Evolutionary conservation across 92 coral and sea anemone species (phyloP).

Genomic region (Zoanthus sociatus): DNA sequence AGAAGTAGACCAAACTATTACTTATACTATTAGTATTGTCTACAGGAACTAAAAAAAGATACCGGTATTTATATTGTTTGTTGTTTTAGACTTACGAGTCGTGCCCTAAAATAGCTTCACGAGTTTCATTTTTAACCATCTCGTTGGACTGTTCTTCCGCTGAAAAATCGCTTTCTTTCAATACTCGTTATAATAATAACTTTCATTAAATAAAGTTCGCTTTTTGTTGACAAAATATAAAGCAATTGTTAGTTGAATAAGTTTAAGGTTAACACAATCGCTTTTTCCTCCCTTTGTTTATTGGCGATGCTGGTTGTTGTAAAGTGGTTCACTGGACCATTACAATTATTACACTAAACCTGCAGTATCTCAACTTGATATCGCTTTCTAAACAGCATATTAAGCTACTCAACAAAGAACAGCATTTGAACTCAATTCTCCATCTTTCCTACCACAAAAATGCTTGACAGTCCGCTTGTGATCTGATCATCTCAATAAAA

Average conservation of each 20-base stretch:
- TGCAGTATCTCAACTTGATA: not conserved
- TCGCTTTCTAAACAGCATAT: not conserved
- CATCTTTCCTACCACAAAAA: not conserved
- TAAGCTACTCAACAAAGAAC: not conserved
- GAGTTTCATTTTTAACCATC: too few species aligned
- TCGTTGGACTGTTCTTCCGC: too few species aligned
- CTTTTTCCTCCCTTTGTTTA: conserved; percentile 6
- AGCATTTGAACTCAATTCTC: not conserved
- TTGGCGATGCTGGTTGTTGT: conserved; percentile 26
- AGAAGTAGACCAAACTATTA: too few species aligned
- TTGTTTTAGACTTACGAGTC: too few species aligned
- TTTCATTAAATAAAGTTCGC: too few species aligned
- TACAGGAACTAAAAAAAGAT: too few species aligned
- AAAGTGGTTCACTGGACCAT: conserved; percentile 13
- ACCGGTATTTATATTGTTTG: too few species aligned
- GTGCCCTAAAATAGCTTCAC: too few species aligned
- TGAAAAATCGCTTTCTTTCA: too few species aligned
- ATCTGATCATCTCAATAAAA: conserved; percentile 5
- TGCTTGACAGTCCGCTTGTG: not conserved
- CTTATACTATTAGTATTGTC: too few species aligned
- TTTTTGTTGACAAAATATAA: too few species aligned
- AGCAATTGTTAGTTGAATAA: not conserved
- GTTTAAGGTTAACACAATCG: conserved; percentile 1
- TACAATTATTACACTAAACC: conserved; percentile 5
- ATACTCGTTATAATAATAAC: too few species aligned